Conservation (phyloP, 1,140 invertebrate species). For the Aphelinus atriplicis region DNA sequence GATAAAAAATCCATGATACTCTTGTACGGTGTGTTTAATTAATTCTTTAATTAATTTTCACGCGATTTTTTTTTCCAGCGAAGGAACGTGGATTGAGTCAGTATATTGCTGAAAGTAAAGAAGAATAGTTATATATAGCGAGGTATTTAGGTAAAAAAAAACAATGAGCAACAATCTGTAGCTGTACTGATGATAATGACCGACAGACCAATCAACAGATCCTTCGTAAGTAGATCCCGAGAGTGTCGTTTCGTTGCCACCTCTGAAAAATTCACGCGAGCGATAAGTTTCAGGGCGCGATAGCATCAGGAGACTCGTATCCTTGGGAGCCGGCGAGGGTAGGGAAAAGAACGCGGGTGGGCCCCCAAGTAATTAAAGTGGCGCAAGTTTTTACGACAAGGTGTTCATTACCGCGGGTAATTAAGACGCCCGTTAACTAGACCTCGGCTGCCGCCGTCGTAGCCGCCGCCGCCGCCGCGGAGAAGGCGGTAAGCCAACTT, state of each 20-base stretch:
- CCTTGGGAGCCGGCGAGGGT: background rate
- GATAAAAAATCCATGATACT: no score
- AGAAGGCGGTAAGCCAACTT: constrained; percentile 65
- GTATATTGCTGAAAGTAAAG: no score
- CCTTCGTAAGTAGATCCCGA: background rate
- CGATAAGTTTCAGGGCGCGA: background rate
- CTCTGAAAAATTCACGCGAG: constrained; percentile 11
- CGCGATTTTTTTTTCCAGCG: no score
- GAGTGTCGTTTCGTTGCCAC: background rate
- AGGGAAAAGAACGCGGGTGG: background rate
- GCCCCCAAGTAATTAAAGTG: constrained; percentile 64
- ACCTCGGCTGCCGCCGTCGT: constrained; percentile 55
- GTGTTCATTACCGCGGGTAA: constrained; percentile 68
- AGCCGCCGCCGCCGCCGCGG: constrained; percentile 46
- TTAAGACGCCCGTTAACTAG: constrained; percentile 67
- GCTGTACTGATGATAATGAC: no score
- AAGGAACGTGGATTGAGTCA: no score
- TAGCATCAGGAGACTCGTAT: background rate
- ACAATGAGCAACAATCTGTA: no score
- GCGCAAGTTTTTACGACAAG: constrained; percentile 68
- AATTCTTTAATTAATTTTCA: no score
- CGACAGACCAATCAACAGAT: no score
- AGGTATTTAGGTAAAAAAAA: no score
- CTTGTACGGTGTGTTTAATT: no score
- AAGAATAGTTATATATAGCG: no score